Evolutionary conservation across 2,888 invertebrate genomes (phyloP), one percentile per base, ranked within the genome.

Genomic region (Tetrapedia diversipes): DNA sequence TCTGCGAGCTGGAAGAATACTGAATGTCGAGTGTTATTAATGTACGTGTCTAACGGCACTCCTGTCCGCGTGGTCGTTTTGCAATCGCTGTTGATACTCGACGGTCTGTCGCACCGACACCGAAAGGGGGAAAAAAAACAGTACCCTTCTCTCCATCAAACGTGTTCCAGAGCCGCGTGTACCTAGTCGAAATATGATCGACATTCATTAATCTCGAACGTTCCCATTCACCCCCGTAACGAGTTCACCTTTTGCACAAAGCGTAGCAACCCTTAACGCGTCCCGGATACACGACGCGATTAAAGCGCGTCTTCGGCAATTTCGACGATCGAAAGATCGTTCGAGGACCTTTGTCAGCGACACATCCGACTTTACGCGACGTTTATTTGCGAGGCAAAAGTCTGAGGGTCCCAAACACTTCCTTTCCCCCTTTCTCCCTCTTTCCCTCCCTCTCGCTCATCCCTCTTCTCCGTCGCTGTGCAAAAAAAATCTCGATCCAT

Each of bases 1-100:
- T 69, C 77, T 71, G 77, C 69, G 59, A 16, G 61, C 51, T 64
- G 63, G 70, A 78, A 77, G 78, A 78, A 77, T 78, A 78, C 66
- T 53, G 79, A 72, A 64, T 68, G 64, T 67, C 78, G 72, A 77
- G 79, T 77, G 77, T 79, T 79, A 79, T 79, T 79, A 79, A 79
- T 79, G 68, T 64, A 72, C 79, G 49, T 49, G 68, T 66, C 68
- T 70, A 69, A 78, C 63, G 72, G 78, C 78, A 79, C 78, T 79
- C 69, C 68, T 65, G 78, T 67, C 57, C 64, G 49, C 78, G 64
- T 57, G 65, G 65, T 78, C 68, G 79, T 79, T 77, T 79, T 79
- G 72, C 59, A 70, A 67, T 77, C 67, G 41, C 60, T 68, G 78
- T 65, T 65, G 79, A 77, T 78, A 79, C 79, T 79, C 78, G 72